These are phyloP conservation scores for Himalopsyche anomala DNA, from an alignment of 2,888 invertebrate genomes.

Conservation along the genomic window DNA sequence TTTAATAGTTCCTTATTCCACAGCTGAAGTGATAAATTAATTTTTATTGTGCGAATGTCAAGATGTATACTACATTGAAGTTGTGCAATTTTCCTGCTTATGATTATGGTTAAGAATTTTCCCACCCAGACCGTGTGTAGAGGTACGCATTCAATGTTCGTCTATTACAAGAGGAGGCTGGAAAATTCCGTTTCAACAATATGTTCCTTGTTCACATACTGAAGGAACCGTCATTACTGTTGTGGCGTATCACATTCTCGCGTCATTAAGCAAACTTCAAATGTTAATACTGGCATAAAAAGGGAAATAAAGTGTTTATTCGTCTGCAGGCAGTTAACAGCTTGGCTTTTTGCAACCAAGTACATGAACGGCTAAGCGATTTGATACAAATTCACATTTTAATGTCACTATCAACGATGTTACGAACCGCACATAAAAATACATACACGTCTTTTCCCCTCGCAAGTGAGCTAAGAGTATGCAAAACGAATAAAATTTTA, in stretches of 20 bases:
- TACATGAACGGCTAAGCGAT: constrained; percentile 13
- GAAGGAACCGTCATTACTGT: constrained; percentile 18
- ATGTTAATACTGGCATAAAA: constrained; percentile 12
- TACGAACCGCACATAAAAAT: constrained; percentile 39
- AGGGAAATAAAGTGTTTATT: constrained; percentile 30
- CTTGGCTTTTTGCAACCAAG: constrained; percentile 13
- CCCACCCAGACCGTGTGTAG: neutral
- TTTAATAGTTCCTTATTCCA: too few relatives aligned
- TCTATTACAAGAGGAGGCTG: constrained; percentile 22
- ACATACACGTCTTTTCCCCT: constrained; percentile 8
- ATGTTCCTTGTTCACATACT: constrained; percentile 29
- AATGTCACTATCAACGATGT: constrained; percentile 29
- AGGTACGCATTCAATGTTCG: neutral
- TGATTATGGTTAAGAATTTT: neutral
- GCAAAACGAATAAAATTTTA: neutral
- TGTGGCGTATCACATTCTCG: constrained; percentile 43
- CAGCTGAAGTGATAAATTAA: neutral
- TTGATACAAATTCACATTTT: constrained; percentile 22
- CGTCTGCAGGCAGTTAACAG: constrained; percentile 16
- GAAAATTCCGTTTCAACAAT: constrained; percentile 27
- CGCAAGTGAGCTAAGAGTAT: neutral
- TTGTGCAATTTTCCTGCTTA: constrained; percentile 10
- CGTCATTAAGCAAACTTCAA: constrained; percentile 36
- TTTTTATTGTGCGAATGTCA: neutral
- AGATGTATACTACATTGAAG: neutral